Base-by-base conservation (phyloP, 2,797 vertebrate genomes). In the Platalea minor region DNA sequence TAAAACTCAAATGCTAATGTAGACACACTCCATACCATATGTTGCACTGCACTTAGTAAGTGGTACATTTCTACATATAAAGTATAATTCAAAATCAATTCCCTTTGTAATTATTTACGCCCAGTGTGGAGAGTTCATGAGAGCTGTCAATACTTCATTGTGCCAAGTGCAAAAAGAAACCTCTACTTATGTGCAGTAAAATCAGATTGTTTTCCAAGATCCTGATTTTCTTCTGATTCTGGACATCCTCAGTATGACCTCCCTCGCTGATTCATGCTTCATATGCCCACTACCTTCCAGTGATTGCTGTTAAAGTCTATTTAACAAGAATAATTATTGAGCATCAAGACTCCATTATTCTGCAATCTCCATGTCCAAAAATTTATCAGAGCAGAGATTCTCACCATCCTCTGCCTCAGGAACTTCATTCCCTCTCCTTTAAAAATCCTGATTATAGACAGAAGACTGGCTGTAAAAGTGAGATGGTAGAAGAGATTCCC, bases 381-480 rank as follows among this genome's bases (percentile, higher is more conserved):
- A 60, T 45, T 86, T 89, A 67, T 90, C 64, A 89, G 83, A 93
- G 69, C 24, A 93, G 83, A 93, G 65, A 93, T 74, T 90, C 61
- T 80, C 61, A 93, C 70, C 53, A 91, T 78, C 74, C 41, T 81
- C 67, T 94, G 64, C 81, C 80, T 61, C 46, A 95, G 35, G 64
- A 93, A 53, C 72, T 76, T 84, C 33, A 95, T 93, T 90, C 85
- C 9, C 67, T 91, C 56, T 91, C 29, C 11, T 77, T 76, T 95
- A 93, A 95, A 97, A 95, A 68, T 87, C 79, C 35, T 91, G 86
- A 92, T 96, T 95, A 89, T 69, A 95, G 73, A 35, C 33, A 83
- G 68, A 95, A 91, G 57, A 81, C 39, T 81, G 70, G 78, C 20
- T 94, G 73, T 87, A 96, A 77, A 97, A 97, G 64, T 72, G 80